These are phyloP conservation scores for Oppia nitens DNA, from an alignment of 1,140 invertebrate species.

Conservation along the genomic window DNA sequence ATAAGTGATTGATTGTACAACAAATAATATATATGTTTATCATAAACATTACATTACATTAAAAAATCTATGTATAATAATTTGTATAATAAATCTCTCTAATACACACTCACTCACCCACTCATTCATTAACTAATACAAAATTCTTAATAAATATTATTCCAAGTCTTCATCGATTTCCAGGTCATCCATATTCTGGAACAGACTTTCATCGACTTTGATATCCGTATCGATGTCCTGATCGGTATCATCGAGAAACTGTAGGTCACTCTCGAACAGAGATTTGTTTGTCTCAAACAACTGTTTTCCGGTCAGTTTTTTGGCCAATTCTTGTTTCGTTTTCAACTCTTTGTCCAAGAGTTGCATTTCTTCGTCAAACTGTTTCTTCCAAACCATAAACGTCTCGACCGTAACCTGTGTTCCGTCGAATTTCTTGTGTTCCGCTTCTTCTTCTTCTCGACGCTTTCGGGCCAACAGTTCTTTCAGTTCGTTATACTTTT, in stretches of 20 bases:
- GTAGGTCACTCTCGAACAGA: slow-evolving; percentile 82
- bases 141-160: no score
- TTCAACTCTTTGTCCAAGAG: slow-evolving; percentile 45
- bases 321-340: slow-evolving; percentile 32
- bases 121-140: no score
- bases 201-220: slow-evolving; percentile 82
- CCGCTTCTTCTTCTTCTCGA: slow-evolving; percentile 17
- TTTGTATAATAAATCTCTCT: no score
- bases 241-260: slow-evolving; percentile 76
- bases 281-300: slow-evolving; percentile 80
- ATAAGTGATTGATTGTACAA: no score
- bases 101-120: no score
- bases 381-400: slow-evolving; percentile 84
- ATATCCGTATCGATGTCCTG: slow-evolving; percentile 40
- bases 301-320: slow-evolving; percentile 50
- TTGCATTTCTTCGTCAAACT: slow-evolving; percentile 77
- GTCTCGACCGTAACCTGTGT: slow-evolving; percentile 85
- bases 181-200: slow-evolving; percentile 78
- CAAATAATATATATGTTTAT: no score
- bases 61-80: no score
- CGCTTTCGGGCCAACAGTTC: slow-evolving; percentile 16
- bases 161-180: slow-evolving; percentile 54
- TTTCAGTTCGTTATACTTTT: slow-evolving; percentile 9
- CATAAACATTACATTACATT: no score
- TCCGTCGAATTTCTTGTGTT: slow-evolving; percentile 38